Evolutionary conservation across 2,113 vertebrate genomes (phyloP).

Genomic region (Pipra filicauda): DNA sequence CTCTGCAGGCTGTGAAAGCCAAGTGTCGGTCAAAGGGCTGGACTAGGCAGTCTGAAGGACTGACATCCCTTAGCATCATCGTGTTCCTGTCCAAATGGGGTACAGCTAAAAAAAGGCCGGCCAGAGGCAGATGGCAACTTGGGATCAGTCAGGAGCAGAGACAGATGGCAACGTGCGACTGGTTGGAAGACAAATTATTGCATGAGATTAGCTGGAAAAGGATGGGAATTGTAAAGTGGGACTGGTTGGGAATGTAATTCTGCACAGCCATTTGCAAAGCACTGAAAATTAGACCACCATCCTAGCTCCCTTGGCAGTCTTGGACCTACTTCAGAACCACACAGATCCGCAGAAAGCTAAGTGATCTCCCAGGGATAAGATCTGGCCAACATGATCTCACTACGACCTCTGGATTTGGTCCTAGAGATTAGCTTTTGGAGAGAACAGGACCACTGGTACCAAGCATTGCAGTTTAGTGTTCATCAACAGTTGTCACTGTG

Average conservation of each 20-base stretch:
- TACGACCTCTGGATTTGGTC: not conserved
- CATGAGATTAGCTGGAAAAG: slow-evolving; percentile 6
- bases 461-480: not conserved
- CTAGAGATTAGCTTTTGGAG: slow-evolving; percentile 5
- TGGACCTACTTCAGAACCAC: not conserved
- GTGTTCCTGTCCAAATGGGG: not conserved
- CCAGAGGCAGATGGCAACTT: slow-evolving; percentile 26
- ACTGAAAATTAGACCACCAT: not conserved
- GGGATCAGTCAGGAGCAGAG: slow-evolving; percentile 18
- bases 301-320: not conserved
- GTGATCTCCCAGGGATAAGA: not conserved
- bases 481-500: slow-evolving; percentile 28
- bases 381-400: not conserved
- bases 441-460: not conserved
- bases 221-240: not conserved
- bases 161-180: not conserved
- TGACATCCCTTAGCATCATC: not conserved
- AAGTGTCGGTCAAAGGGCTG: not conserved
- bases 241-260: not conserved
- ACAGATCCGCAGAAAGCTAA: not conserved
- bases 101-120: not conserved
- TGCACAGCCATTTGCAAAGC: not conserved
- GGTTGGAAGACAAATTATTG: slow-evolving; percentile 32
- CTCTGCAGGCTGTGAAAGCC: not conserved
- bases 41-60: not conserved